A percentile compares a stretch with the other conserved stretches of the same genome.
Evolutionary conservation across 2,797 vertebrate genomes (phyloP).

Genomic region (Hippoglossus hippoglossus): DNA sequence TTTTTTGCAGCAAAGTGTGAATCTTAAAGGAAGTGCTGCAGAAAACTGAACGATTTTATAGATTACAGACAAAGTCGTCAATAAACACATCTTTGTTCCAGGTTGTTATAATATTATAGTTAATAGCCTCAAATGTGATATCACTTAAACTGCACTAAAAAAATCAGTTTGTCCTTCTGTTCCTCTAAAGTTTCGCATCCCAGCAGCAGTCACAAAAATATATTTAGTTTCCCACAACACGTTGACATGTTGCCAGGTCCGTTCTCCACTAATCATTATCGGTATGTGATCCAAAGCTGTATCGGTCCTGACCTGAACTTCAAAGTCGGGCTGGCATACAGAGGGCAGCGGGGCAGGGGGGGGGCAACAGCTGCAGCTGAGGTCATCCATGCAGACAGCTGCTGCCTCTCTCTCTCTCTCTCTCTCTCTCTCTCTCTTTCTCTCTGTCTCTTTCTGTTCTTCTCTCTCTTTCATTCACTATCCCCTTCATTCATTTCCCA

Average conservation of each 20-base stretch:
- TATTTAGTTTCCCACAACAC: background rate
- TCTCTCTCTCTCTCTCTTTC: background rate
- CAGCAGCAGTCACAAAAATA: background rate
- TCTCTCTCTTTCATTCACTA: background rate
- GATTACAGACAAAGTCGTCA: too few species aligned
- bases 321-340: slow-evolving; percentile 70
- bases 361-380: slow-evolving; percentile 74
- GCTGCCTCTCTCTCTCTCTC: slow-evolving; percentile 35
- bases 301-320: slow-evolving; percentile 65
- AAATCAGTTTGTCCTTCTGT: background rate
- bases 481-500: slow-evolving; percentile 44
- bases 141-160: background rate
- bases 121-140: too few species aligned
- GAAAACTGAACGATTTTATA: background rate
- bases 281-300: slow-evolving; percentile 57
- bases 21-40: background rate
- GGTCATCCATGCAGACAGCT: slow-evolving; percentile 78
- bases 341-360: slow-evolving; percentile 26
- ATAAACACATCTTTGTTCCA: too few species aligned
- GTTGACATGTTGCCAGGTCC: slow-evolving; percentile 3
- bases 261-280: slow-evolving; percentile 51
- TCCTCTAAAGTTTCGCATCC: background rate
- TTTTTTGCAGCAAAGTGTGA: too few species aligned
- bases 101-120: too few species aligned
- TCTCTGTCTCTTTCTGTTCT: background rate